Base-by-base conservation (phyloP, 2,113 vertebrate species). In the Limnothrissa miodon region DNA sequence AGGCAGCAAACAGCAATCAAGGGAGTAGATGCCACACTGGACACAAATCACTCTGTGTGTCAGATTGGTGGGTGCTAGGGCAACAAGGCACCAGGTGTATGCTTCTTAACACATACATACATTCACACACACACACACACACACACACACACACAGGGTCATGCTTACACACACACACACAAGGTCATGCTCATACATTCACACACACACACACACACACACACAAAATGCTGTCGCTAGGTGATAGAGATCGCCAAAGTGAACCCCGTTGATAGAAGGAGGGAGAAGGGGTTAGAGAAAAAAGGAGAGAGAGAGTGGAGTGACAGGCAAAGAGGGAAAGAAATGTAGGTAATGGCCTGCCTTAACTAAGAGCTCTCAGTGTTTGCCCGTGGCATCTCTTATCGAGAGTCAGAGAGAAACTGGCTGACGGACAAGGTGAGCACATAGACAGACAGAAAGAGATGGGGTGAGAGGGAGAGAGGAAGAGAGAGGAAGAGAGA, bases 381-480 rank as follows among this genome's bases (percentile, higher is more conserved):
- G 59, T 66, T 33, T 66, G 59, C n/a, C 59, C 15, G 29, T 66
- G 59, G 5, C 59, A 29, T 66, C 29, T 66, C 59, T 66, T 33
- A 66, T 66, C 59, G 11, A 33, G 59, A 11, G 7, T 1, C 59
- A 11, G 59, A 33, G 25, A 66, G 25, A 66, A 25, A n/a, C 59
- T 39, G 39, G 29, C 17, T n/a, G 25, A 39, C 25, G 15, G 56
- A 70, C 45, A 74, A 39, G 81, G 66, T 82, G 74, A 0, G 46
- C 15, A 81, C 7, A 81, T 21, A 82, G 56, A 82, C 1, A 44
- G 4, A 44, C 42, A 82, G 19, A 46, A 39, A 39, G 78, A 84
- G 78, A 81, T 79, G 81, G 0, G n/a, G 46, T 51, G 80, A 81
- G 82, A 84, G 4, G 70, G 80, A 66, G 3, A 21, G 48, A 10